Percentiles rank a stretch among this genome's conserved stretches.
phyloP scores from a whole-genome alignment of 1,140 invertebrate species.

The Diachasma alloeum region DNA sequence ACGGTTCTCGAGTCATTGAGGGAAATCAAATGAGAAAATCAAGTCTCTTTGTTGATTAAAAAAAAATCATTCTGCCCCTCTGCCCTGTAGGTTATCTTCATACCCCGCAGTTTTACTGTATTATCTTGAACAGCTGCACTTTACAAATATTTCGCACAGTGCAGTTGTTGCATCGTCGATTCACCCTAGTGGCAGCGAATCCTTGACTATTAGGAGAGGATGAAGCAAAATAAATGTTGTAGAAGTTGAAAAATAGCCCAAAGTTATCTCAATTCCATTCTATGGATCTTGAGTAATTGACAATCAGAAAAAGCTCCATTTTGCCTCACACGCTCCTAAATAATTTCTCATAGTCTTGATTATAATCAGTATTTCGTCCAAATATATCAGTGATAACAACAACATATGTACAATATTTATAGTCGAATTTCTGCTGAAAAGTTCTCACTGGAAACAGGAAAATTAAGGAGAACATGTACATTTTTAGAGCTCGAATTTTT shows the following conservation, averaged over 20 bases:
- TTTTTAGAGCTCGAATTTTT: not conserved
- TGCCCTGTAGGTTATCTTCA: not conserved
- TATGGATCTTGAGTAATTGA: not conserved
- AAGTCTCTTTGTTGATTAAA: not conserved
- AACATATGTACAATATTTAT: not conserved
- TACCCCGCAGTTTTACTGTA: not conserved
- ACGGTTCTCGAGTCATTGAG: too few relatives aligned
- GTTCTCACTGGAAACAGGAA: not conserved
- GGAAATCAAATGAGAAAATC: not conserved
- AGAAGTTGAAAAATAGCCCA: too few relatives aligned
- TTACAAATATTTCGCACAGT: conserved; percentile 3
- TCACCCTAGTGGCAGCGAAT: not conserved
- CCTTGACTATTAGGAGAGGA: too few relatives aligned
- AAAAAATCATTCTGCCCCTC: not conserved
- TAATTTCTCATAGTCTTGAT: too few relatives aligned
- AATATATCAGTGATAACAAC: not conserved
- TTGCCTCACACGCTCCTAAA: not conserved
- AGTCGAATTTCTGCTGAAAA: not conserved
- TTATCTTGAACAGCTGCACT: not conserved
- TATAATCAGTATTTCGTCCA: not conserved
- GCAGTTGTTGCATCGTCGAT: not conserved
- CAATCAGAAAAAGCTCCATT: not conserved
- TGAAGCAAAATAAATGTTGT: not conserved
- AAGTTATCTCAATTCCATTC: not conserved
- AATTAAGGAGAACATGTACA: not conserved